Evolutionary conservation across 2,113 vertebrate genomes (phyloP).

Genomic region (Cygnus atratus): DNA sequence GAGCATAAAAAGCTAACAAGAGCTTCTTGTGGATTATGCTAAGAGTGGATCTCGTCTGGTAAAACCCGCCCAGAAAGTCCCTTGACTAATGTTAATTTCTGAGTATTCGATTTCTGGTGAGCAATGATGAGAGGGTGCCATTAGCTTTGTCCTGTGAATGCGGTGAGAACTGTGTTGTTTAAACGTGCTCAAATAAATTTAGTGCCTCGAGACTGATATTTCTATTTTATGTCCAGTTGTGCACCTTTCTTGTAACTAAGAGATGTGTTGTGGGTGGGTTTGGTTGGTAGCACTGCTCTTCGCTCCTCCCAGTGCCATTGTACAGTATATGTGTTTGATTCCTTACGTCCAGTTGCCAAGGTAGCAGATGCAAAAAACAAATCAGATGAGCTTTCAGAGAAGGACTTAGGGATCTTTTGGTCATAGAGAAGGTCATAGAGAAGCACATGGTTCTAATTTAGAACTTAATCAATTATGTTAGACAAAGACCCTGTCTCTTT

Average conservation of each 20-base stretch:
- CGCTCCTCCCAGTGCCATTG: accelerated
- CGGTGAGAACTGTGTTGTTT: not conserved
- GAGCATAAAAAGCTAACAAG: not conserved
- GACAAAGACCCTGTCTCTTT: not conserved
- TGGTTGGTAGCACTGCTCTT: not conserved
- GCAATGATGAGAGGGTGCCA: not conserved
- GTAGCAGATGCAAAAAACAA: not conserved
- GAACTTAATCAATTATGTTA: not conserved
- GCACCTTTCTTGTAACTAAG: not conserved
- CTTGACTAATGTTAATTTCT: not conserved
- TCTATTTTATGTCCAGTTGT: not conserved
- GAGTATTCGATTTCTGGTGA: not conserved
- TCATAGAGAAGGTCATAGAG: too few species aligned
- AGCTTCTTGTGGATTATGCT: not conserved
- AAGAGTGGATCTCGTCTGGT: not conserved
- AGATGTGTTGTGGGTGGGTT: not conserved
- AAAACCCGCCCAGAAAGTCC: constrained; percentile 41
- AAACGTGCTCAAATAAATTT: not conserved
- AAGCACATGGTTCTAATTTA: not conserved
- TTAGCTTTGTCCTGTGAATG: not conserved
- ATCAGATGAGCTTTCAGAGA: not conserved
- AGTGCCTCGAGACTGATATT: not conserved
- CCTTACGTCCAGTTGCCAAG: not conserved
- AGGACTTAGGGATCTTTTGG: not conserved
- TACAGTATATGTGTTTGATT: not conserved